Conservation (phyloP, 1,140 invertebrate genomes). For the Limonius californicus region DNA sequence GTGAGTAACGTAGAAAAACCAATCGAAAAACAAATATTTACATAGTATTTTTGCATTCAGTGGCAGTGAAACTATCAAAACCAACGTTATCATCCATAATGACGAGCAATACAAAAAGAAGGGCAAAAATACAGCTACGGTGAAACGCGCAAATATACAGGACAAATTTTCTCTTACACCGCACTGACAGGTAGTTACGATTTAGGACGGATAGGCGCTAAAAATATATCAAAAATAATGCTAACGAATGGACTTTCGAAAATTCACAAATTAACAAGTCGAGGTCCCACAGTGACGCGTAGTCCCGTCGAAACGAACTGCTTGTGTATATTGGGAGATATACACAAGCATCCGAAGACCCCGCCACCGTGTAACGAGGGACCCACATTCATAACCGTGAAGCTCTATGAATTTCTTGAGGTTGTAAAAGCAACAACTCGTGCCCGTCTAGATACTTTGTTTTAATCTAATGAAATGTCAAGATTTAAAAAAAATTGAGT, state of each 20-base stretch:
- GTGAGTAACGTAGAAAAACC: constrained; percentile 39
- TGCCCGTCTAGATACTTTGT: constrained; percentile 7
- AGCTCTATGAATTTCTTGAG: constrained; percentile 20
- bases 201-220: constrained; percentile 34
- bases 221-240: constrained; percentile 17
- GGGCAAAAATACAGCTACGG: constrained; percentile 44
- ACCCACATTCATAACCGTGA: constrained; percentile 21
- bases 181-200: constrained; percentile 18
- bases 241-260: constrained; percentile 25
- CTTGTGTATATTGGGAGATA: no score
- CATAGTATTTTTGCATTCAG: constrained; percentile 29
- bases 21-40: constrained; percentile 38
- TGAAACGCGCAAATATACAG: constrained; percentile 9
- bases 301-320: no score
- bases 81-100: constrained; percentile 28
- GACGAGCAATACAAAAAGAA: constrained; percentile 24
- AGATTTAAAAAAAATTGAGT: constrained; percentile 15
- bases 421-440: constrained; percentile 17
- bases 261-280: constrained; percentile 15
- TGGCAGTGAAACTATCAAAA: constrained; percentile 43
- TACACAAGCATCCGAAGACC: no score
- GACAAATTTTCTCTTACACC: constrained; percentile 14
- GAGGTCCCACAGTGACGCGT: no score
- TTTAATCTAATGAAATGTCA: neutral
- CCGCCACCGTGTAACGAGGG: no score